Base-by-base conservation (phyloP, 2,797 vertebrate species). In the Clarias fuscus region DNA sequence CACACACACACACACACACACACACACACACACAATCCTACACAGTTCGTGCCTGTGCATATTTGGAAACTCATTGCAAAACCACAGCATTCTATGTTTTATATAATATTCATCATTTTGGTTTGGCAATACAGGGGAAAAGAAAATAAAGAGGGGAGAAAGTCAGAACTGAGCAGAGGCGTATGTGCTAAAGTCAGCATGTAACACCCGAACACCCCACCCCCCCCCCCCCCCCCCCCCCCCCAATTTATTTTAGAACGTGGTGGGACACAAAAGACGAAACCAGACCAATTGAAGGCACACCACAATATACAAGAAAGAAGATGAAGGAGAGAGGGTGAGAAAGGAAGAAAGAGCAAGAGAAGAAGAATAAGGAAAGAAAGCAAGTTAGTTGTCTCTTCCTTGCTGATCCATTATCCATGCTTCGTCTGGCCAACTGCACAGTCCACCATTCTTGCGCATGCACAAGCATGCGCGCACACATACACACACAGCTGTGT, bases 61-160 rank as follows among this genome's bases (percentile, higher is more conserved):
- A 93, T 93, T 91, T 92, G 88, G 89, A 92, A 67, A 59, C 76
- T 83, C 40, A 92, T 87, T 90, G 88, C 78, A 84, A 89, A 93
- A 92, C 90, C 93, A 89, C 92, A 92, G 86, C 86, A 92, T 93
- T 92, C 89, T 92, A 90, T 91, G 89, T 94, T 93, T 95, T 93
- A 89, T 93, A 92, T 92, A 92, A 94, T 92, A 93, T 94, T 93
- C 90, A 91, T 92, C 88, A 93, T 93, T 95, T 93, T 92, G 91
- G 91, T 93, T 94, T 95, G 93, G 93, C 92, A 92, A 89, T 86
- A 89, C 80, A 76, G 43, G 30, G 89, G 88, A 87, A 91, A 91
- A 90, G 89, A 93, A 93, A 91, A 90, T 87, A 86, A 85, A 87
- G 85, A 43, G 83, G 61, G 76, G 85, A 85, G 86, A 89, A 89